Evolutionary conservation across 2,888 invertebrate genomes (phyloP), one percentile per base, ranked within the genome.

Genomic region (Pachycephus smyrnensis): DNA sequence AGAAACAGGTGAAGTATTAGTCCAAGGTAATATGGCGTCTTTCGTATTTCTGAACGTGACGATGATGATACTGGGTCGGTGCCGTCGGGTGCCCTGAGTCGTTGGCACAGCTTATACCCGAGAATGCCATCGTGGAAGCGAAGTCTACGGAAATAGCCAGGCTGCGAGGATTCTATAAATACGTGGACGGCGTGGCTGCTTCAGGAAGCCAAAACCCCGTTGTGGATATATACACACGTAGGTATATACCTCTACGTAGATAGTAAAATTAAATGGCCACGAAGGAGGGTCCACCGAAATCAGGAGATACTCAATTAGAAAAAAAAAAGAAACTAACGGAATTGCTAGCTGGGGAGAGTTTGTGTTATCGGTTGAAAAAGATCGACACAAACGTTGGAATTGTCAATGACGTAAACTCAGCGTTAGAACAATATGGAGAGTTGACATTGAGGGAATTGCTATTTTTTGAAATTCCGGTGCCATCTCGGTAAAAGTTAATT

Each of bases 111-210:
- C 55, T 23, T 55, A 55, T 23, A 71, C 71, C 31, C 33, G n/a
- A 76, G 36, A 78, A 78, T 78, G 78, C 78, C 78, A 78, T 78
- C 78, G 75, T 78, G 73, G 78, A 71, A 71, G 71, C 78, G 68
- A 80, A 75, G 89, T 88, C 86, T 87, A 90, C 90, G 89, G 88
- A 91, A 91, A 91, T 91, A 91, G 91, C 89, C 85, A 87, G 85
- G 84, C 86, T 87, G 87, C 83, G 83, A 86, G 55, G 86, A 86
- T 84, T 90, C 90, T 90, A 91, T 89, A 89, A 91, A 91, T 91
- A 91, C 81, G 81, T 81, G 82, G 80, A 81, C 82, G 83, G 81
- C 55, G 55, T 83, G 84, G 78, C 82, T 81, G 80, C 79, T 76
- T 75, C 75, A 75, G 73, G 78, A 79, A 71, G 73, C 78, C 68